These are phyloP conservation scores for Galeopsomyia nigrocyanea DNA, from an alignment of 2,888 invertebrate species.

Conservation along the genomic window DNA sequence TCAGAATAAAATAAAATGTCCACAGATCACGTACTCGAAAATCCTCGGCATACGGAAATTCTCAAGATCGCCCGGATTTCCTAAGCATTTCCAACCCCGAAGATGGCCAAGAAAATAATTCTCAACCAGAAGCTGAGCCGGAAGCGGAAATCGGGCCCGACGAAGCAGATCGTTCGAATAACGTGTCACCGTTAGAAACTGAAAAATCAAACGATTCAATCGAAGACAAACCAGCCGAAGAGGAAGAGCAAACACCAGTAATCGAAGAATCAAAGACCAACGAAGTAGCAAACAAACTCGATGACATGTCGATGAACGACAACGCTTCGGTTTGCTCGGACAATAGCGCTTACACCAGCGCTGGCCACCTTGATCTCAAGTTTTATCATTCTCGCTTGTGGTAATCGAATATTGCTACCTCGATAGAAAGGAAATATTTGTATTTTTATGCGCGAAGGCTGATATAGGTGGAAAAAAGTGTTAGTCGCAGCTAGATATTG, in stretches of 20 bases:
- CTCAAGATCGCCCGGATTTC: slow-evolving; percentile 16
- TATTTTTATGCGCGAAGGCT: too few relatives aligned
- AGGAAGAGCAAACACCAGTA: neutral
- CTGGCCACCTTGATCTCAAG: slow-evolving; percentile 80
- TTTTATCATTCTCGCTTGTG: slow-evolving; percentile 84
- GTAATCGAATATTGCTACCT: slow-evolving; percentile 68
- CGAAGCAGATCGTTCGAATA: neutral
- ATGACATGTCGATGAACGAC: slow-evolving; percentile 5
- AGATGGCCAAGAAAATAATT: slow-evolving; percentile 14
- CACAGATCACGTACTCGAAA: too few relatives aligned
- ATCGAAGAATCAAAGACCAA: neutral
- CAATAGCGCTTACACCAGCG: slow-evolving; percentile 54
- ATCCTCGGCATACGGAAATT: neutral
- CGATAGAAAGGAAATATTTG: too few relatives aligned
- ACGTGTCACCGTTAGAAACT: neutral
- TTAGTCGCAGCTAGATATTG: too few relatives aligned
- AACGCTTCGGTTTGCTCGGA: slow-evolving; percentile 61
- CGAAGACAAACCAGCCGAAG: neutral
- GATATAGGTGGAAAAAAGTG: too few relatives aligned
- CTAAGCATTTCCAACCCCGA: slow-evolving; percentile 5
- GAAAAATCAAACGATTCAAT: neutral
- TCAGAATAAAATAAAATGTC: too few relatives aligned
- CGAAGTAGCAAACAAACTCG: slow-evolving; percentile 3
- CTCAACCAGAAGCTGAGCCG: slow-evolving; percentile 9
- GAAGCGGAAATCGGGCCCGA: slow-evolving; percentile 20